A percentile compares a stretch with the other conserved stretches of the same genome.
Conservation (phyloP, 2,797 vertebrate genomes). For the Pangasius macronema region DNA sequence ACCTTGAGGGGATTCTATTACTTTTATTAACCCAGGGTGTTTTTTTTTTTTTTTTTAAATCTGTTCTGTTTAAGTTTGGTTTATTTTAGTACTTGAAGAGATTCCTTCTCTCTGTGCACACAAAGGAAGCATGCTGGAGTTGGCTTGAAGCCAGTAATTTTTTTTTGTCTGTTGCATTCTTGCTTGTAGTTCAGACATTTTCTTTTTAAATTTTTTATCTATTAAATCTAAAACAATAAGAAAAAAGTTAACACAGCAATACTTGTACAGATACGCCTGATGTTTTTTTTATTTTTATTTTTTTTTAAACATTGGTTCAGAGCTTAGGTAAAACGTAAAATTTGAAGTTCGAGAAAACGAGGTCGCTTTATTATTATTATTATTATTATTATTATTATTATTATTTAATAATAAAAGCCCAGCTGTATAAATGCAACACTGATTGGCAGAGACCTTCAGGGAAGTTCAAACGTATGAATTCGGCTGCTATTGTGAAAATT, state of each 20-base stretch:
- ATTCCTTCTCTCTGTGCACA: neutral
- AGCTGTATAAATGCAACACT: neutral
- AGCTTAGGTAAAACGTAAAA: no score
- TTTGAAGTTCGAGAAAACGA: no score
- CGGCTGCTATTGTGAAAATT: slow-evolving; percentile 4
- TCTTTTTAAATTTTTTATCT: neutral
- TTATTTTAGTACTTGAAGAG: neutral
- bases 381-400: no score
- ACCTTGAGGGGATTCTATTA: neutral
- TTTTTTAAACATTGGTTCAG: neutral
- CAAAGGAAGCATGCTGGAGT: slow-evolving; percentile 4
- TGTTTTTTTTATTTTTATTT: neutral
- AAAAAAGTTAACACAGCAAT: neutral
- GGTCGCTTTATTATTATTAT: no score
- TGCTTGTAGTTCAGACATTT: neutral
- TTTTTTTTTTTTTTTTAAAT: no score
- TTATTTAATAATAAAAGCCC: neutral
- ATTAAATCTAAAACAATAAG: neutral
- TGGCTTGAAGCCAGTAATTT: neutral
- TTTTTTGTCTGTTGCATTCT: slow-evolving; percentile 9
- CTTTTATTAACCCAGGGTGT: neutral
- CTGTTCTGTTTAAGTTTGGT: neutral
- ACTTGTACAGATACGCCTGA: neutral
- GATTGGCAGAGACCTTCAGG: neutral
- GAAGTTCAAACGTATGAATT: slow-evolving; percentile 11